Conservation (phyloP, 2,113 vertebrate genomes). For the Alces alces region DNA sequence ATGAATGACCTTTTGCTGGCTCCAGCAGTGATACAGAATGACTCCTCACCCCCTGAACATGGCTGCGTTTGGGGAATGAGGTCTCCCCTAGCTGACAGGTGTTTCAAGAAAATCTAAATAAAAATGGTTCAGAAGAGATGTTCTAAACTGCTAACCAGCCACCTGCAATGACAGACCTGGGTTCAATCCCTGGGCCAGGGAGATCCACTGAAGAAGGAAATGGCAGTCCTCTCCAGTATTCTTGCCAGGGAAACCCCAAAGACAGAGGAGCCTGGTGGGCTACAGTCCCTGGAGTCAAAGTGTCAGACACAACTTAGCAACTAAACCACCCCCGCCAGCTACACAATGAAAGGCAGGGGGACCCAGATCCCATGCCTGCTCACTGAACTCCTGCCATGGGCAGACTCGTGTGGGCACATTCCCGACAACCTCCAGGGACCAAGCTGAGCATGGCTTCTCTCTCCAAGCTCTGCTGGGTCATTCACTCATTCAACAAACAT, state of each 20-base stretch:
- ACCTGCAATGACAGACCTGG: not conserved
- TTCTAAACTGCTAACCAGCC: not conserved
- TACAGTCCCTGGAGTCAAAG: not conserved
- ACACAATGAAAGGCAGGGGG: not conserved
- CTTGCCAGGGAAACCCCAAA: not conserved
- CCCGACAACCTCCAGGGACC: accelerated
- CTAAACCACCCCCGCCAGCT: not conserved
- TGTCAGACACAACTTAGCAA: not conserved
- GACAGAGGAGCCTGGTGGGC: not conserved
- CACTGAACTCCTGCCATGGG: accelerated
- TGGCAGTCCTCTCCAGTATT: not conserved
- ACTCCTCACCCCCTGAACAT: accelerated
- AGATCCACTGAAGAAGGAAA: not conserved
- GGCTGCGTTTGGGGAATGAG: not conserved
- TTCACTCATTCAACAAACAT: not conserved
- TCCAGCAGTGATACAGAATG: not conserved
- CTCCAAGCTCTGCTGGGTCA: not conserved
- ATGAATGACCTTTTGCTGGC: not conserved
- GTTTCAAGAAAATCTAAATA: not conserved
- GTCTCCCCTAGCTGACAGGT: not conserved
- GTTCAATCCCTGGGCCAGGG: not conserved
- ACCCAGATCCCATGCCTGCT: not conserved
- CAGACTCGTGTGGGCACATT: accelerated
- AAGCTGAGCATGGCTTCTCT: accelerated
- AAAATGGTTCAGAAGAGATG: not conserved